These are phyloP conservation scores for Hiodon tergisus DNA, from an alignment of 2,113 vertebrate species.

Conservation along the genomic window DNA sequence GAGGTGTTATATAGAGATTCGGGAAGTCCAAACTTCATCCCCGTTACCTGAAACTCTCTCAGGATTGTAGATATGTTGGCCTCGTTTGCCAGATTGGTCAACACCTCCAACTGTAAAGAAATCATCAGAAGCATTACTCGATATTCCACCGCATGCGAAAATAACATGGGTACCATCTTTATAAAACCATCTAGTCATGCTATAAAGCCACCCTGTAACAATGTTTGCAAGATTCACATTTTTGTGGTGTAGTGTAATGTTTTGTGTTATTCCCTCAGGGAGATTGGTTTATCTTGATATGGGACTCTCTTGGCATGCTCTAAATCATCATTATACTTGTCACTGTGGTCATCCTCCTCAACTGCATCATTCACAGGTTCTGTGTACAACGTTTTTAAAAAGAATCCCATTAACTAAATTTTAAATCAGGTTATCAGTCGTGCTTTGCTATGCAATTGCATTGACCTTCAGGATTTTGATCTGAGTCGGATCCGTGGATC, in stretches of 20 bases:
- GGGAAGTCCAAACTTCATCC: neutral
- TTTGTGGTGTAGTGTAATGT: too few relatives aligned
- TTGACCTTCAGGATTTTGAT: constrained; percentile 94
- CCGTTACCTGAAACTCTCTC: constrained; percentile 89
- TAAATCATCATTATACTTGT: too few relatives aligned
- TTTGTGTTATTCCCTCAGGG: too few relatives aligned
- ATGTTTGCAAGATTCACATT: too few relatives aligned
- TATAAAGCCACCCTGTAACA: too few relatives aligned
- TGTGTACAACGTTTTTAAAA: neutral
- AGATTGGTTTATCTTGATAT: too few relatives aligned
- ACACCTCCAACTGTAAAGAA: constrained; percentile 78
- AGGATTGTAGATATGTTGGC: constrained; percentile 97
- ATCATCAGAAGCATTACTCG: constrained; percentile 19
- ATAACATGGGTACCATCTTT: too few relatives aligned
- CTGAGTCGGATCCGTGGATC: constrained; percentile 93
- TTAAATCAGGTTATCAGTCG: neutral
- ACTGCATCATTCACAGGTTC: too few relatives aligned
- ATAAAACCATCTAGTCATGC: too few relatives aligned
- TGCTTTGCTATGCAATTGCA: neutral
- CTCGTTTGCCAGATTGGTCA: constrained; percentile 94
- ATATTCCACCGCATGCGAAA: neutral
- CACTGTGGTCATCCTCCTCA: too few relatives aligned
- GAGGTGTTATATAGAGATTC: neutral
- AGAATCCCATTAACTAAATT: neutral
- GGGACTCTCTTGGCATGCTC: too few relatives aligned